Base-by-base conservation (phyloP, 2,113 vertebrate genomes). In the Macrotis lagotis region DNA sequence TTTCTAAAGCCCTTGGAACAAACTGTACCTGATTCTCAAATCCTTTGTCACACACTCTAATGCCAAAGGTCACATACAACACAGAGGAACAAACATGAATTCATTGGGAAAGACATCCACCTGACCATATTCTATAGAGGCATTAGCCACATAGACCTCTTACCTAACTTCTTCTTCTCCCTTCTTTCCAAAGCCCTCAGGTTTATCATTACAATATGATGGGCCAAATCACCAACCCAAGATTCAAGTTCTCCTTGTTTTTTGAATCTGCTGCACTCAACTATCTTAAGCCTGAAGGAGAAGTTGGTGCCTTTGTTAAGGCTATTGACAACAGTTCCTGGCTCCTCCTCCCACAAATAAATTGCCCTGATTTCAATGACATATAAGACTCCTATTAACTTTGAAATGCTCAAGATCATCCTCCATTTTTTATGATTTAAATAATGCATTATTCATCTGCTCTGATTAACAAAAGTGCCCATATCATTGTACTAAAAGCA, bases 401-500 rank as follows among this genome's bases (percentile, higher is more conserved):
- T 90, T 90, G 4, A 90, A 90, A 90, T 50, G 25, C 49, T 49
- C 89, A 50, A 50, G 28, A 90, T 25, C 96, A 96, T 91, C 96
- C 95, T 93, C 50, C 51, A 94, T 97, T 91, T 92, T 90, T 50
- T 98, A 90, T 83, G 16, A 83, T 83, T 83, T 96, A 97, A 97
- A 96, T 49, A 91, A 98, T 98, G 98, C 98, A 98, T 98, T 98
- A 98, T 97, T 98, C 97, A 90, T 98, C 97, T 98, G 95, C 97
- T 97, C 98, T 98, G 99, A 99, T 98, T 97, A 96, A 98, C 88
- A 96, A 98, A 98, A 98, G 96, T 96, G 98, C 98, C 0, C 22
- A 52, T 98, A 96, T 97, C 98, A 97, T 97, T 74, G 97, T 93
- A 93, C 90, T 22, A 74, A n/a, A 97, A 97, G 97, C 89, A 98